Conservation (phyloP, 2,113 vertebrate genomes). For the Anhinga anhinga region DNA sequence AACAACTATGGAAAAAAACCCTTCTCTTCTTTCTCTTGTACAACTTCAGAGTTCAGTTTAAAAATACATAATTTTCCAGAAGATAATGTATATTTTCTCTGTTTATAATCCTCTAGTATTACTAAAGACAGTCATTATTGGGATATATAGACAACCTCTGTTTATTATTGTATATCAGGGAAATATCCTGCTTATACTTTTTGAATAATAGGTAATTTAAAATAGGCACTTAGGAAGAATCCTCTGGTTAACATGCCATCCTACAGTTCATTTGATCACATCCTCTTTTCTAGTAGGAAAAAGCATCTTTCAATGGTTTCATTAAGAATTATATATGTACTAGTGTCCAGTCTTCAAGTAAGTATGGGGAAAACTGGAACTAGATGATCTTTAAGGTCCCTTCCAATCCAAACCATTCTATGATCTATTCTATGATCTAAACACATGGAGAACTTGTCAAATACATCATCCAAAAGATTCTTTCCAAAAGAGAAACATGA, state of each 20-base stretch:
- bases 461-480: not conserved
- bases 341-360: not conserved
- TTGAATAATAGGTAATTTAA: not conserved
- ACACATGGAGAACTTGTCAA: not conserved
- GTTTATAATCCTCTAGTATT: not conserved
- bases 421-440: not conserved
- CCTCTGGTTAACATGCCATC: not conserved
- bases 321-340: not conserved
- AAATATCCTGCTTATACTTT: not conserved
- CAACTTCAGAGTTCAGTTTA: not conserved
- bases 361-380: not conserved
- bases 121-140: not conserved
- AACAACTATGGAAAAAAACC: not conserved
- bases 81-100: not conserved
- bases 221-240: not conserved
- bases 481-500: not conserved
- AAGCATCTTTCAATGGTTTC: not conserved
- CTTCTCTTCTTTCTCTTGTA: not conserved
- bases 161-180: not conserved
- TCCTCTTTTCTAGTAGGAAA: not conserved
- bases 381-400: not conserved
- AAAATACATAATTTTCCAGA: not conserved
- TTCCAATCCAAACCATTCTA: not conserved
- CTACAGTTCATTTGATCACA: not conserved
- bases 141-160: not conserved